A percentile compares a stretch with the other conserved stretches of the same genome.
phyloP scores from a whole-genome alignment of 2,113 vertebrate species.

The Hippoglossus stenolepis region DNA sequence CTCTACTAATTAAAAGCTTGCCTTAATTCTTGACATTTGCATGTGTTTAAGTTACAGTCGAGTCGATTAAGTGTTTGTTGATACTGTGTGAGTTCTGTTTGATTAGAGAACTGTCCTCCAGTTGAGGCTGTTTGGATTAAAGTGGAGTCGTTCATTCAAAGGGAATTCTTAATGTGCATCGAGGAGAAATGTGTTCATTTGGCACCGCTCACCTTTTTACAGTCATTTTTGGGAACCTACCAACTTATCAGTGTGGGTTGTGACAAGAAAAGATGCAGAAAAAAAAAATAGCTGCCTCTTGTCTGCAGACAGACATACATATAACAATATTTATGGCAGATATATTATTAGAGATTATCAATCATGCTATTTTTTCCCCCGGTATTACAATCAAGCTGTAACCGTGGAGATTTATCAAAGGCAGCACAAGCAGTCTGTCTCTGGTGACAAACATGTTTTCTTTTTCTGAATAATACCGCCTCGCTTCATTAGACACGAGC shows the following conservation, averaged over 20 bases:
- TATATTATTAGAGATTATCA: neutral
- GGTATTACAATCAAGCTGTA: slow-evolving; percentile 19
- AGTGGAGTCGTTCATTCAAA: slow-evolving; percentile 17
- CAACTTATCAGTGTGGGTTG: neutral
- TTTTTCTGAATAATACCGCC: slow-evolving; percentile 56
- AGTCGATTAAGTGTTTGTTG: slow-evolving; percentile 69
- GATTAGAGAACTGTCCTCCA: slow-evolving; percentile 45
- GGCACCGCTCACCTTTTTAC: neutral
- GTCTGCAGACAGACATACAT: no score
- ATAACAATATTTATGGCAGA: no score
- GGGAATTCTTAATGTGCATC: neutral
- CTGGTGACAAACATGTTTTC: slow-evolving; percentile 58
- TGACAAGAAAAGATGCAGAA: no score
- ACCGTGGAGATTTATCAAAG: slow-evolving; percentile 25
- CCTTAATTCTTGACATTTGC: slow-evolving; percentile 73
- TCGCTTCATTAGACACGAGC: slow-evolving; percentile 68
- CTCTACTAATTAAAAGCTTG: slow-evolving; percentile 74
- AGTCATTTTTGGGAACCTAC: neutral
- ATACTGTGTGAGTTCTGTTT: slow-evolving; percentile 60
- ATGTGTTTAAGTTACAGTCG: slow-evolving; percentile 68
- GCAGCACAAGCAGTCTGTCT: slow-evolving; percentile 29
- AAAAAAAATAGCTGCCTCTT: no score
- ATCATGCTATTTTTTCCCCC: neutral
- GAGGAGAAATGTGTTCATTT: neutral
- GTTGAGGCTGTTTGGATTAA: slow-evolving; percentile 43